Percentiles rank a stretch among this genome's conserved stretches.
phyloP scores from a whole-genome alignment of 2,888 invertebrate species.

The Phrixothrix hirtus region DNA sequence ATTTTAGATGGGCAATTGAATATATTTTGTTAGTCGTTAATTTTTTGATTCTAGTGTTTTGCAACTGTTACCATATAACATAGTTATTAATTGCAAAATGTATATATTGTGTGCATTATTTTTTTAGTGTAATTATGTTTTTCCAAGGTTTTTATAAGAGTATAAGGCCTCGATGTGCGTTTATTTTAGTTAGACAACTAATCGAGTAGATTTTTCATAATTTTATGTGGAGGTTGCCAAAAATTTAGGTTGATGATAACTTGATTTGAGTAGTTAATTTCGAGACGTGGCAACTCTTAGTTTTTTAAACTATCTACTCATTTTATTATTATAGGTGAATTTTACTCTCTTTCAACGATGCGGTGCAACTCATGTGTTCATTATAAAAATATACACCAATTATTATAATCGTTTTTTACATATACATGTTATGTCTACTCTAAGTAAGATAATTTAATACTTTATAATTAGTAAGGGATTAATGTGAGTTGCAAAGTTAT shows the following conservation, averaged over 20 bases:
- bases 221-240: no score
- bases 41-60: slow-evolving; percentile 24
- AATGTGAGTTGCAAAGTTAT: background rate
- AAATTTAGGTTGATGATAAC: no score
- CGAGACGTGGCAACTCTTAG: no score
- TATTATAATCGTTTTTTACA: slow-evolving; percentile 23
- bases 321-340: slow-evolving; percentile 1
- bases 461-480: background rate
- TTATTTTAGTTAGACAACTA: background rate
- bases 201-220: no score
- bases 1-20: slow-evolving; percentile 18
- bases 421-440: background rate
- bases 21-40: slow-evolving; percentile 22
- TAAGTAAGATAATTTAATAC: background rate
- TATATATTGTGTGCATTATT: slow-evolving; percentile 14
- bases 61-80: slow-evolving; percentile 22
- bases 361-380: slow-evolving; percentile 36
- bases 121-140: slow-evolving; percentile 2
- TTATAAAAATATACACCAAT: slow-evolving; percentile 34
- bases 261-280: no score
- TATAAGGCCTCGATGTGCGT: background rate
- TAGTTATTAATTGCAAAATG: slow-evolving; percentile 14
- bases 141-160: slow-evolving; percentile 1
- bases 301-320: no score
- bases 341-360: slow-evolving; percentile 15